Evolutionary conservation across 1,140 invertebrate genomes (phyloP).

Genomic region (Drosophila rufa): DNA sequence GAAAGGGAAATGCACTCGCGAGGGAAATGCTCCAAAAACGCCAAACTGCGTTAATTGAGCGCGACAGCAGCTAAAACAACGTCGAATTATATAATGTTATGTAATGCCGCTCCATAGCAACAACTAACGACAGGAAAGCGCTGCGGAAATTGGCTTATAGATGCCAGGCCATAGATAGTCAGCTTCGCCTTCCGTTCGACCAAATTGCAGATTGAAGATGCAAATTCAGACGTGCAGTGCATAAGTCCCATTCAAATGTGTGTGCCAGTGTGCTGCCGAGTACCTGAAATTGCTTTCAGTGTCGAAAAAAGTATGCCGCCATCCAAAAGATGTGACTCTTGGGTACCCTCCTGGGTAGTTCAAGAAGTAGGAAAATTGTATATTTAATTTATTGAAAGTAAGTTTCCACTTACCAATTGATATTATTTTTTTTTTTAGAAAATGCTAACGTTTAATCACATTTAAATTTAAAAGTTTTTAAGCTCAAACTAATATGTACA

Average conservation of each 20-base stretch:
- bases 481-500: too few relatives aligned
- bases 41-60: constrained; percentile 69
- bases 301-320: constrained; percentile 27
- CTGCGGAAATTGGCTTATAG: constrained; percentile 76
- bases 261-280: constrained; percentile 22
- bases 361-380: background rate
- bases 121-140: constrained; percentile 12
- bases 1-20: constrained; percentile 31
- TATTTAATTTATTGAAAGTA: too few relatives aligned
- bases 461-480: too few relatives aligned
- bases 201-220: constrained; percentile 75
- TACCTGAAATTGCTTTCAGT: constrained; percentile 70
- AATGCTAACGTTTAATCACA: too few relatives aligned
- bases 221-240: constrained; percentile 66
- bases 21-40: constrained; percentile 74
- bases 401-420: too few relatives aligned
- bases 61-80: constrained; percentile 53
- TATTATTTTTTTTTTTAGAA: too few relatives aligned
- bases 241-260: constrained; percentile 61
- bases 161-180: constrained; percentile 67
- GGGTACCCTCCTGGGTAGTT: background rate
- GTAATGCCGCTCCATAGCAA: constrained; percentile 14
- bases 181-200: constrained; percentile 41
- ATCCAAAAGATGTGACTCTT: background rate
- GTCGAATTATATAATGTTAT: constrained; percentile 20